A percentile compares a stretch with the other conserved stretches of the same genome.
These are phyloP conservation scores for Acanthis flammea DNA, from an alignment of 2,797 vertebrate genomes.

Conservation along the genomic window DNA sequence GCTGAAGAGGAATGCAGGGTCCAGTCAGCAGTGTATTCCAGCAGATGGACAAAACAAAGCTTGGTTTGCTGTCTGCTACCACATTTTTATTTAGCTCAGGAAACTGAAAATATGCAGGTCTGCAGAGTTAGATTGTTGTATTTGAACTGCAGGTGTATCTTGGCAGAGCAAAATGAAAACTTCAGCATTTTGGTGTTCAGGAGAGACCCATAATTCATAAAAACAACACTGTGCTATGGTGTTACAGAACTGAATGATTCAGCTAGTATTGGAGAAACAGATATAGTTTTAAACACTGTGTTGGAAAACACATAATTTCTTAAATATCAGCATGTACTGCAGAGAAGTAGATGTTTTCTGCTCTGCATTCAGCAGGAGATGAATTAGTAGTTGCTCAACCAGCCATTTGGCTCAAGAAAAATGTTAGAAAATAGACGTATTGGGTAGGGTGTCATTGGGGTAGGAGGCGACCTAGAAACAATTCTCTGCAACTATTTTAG, in stretches of 20 bases:
- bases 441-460: background rate
- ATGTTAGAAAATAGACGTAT: background rate
- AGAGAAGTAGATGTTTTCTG: background rate
- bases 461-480: background rate
- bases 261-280: background rate
- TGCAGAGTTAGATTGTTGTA: background rate
- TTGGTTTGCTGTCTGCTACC: background rate
- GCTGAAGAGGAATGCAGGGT: fast-evolving
- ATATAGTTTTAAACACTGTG: background rate
- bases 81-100: background rate
- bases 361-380: background rate
- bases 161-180: background rate
- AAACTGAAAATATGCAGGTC: background rate
- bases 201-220: background rate
- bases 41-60: background rate
- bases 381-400: background rate
- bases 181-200: background rate
- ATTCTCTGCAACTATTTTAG: background rate
- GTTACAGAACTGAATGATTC: background rate
- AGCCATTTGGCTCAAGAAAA: background rate
- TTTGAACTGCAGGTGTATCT: background rate
- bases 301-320: background rate
- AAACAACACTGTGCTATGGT: background rate
- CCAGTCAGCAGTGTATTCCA: background rate
- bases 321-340: background rate